phyloP scores from a whole-genome alignment of 2,888 invertebrate genomes.

The Papilio protenor region DNA sequence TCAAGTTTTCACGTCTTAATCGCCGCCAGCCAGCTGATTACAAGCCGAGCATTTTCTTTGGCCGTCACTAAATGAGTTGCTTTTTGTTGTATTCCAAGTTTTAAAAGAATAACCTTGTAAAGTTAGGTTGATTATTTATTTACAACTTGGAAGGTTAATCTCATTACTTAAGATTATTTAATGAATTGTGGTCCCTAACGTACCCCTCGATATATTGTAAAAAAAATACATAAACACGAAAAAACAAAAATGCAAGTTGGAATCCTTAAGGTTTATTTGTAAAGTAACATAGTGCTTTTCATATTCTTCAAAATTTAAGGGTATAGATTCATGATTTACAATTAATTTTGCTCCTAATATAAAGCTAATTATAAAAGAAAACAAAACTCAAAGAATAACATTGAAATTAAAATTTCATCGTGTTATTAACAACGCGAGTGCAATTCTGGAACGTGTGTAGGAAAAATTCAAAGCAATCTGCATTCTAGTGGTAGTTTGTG shows the following conservation, averaged over 20 bases:
- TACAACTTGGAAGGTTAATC: background rate
- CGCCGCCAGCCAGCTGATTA: slow-evolving; percentile 76
- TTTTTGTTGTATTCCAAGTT: slow-evolving; percentile 65
- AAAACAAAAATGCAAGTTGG: background rate
- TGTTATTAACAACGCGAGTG: slow-evolving; percentile 37
- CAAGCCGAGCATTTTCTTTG: slow-evolving; percentile 69
- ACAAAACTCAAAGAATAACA: background rate
- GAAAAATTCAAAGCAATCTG: slow-evolving; percentile 57
- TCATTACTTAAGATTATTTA: background rate
- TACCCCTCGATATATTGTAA: too few species aligned
- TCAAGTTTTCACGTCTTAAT: slow-evolving; percentile 76
- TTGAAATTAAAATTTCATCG: slow-evolving; percentile 32
- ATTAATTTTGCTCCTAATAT: background rate
- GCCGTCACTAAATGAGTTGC: slow-evolving; percentile 71
- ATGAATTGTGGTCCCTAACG: too few species aligned
- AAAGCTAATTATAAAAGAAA: background rate
- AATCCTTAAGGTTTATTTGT: background rate
- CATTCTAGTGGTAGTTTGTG: slow-evolving; percentile 60
- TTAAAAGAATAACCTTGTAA: slow-evolving; percentile 42
- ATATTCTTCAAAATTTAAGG: background rate
- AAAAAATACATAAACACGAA: background rate
- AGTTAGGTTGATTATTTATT: slow-evolving; percentile 11
- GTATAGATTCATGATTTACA: background rate
- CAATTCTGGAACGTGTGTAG: slow-evolving; percentile 42
- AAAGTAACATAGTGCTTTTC: background rate